These are phyloP conservation scores for Camponotus floridanus DNA, from an alignment of 1,140 invertebrate species.

Conservation along the genomic window DNA sequence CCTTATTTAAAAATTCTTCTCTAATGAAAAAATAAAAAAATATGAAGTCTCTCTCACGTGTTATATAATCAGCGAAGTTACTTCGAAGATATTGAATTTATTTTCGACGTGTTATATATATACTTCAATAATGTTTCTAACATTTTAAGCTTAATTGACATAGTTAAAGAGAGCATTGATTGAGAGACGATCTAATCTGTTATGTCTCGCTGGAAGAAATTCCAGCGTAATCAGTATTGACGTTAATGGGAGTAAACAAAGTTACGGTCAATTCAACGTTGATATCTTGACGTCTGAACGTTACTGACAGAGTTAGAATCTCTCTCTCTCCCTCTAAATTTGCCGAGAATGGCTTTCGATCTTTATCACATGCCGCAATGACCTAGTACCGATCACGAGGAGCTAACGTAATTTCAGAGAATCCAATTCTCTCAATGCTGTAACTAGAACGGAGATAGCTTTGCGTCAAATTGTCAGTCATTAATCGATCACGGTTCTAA, in stretches of 20 bases:
- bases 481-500: slow-evolving; percentile 27
- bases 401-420: slow-evolving; percentile 29
- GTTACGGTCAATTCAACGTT: not conserved
- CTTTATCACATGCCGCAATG: slow-evolving; percentile 13
- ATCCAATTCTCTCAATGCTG: slow-evolving; percentile 43
- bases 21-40: not conserved
- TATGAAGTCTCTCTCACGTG: not conserved
- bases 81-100: not conserved
- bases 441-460: slow-evolving; percentile 27
- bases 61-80: not conserved
- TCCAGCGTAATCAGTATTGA: slow-evolving; percentile 5
- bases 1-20: not conserved
- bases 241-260: slow-evolving; percentile 1
- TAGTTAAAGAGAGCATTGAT: slow-evolving; percentile 31
- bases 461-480: slow-evolving; percentile 49
- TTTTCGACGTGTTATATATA: not conserved
- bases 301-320: not conserved
- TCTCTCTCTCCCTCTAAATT: not conserved
- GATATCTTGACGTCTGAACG: not conserved
- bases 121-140: not conserved
- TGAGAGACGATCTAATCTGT: slow-evolving; percentile 23
- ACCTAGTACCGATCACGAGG: slow-evolving; percentile 29
- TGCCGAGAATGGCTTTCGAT: not conserved
- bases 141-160: slow-evolving; percentile 11
- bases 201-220: slow-evolving; percentile 4